Conservation (phyloP, 2,888 invertebrate species). For the Eristalinus sepulchralis region DNA sequence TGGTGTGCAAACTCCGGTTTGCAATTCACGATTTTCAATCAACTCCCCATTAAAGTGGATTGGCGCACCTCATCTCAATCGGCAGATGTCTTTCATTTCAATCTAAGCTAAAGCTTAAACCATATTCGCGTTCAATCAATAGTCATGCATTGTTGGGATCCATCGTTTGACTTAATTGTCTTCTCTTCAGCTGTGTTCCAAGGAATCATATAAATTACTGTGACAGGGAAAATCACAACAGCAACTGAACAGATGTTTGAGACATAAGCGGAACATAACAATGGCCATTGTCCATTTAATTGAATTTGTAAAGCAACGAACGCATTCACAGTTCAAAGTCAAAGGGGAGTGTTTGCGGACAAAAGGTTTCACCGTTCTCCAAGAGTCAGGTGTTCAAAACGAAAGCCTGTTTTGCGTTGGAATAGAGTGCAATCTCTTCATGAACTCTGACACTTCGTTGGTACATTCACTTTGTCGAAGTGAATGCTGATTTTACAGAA, state of each 20-base stretch:
- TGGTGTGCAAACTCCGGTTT: slow-evolving; percentile 36
- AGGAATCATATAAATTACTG: background rate
- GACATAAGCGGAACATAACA: background rate
- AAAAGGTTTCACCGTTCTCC: background rate
- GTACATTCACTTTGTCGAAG: background rate
- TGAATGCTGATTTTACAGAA: background rate
- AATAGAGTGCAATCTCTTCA: background rate
- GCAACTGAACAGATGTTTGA: background rate
- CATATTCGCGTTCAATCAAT: background rate
- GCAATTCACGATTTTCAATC: slow-evolving; percentile 29
- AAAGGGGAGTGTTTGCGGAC: background rate
- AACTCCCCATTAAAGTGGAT: background rate
- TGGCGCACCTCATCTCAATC: too few species aligned
- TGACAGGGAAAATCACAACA: background rate
- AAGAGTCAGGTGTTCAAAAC: background rate
- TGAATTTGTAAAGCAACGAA: background rate
- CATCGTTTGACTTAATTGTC: background rate
- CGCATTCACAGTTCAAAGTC: background rate
- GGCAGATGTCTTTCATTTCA: background rate
- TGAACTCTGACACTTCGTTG: background rate
- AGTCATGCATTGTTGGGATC: background rate
- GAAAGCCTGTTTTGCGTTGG: background rate
- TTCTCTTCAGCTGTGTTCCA: background rate
- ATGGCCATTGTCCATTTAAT: slow-evolving; percentile 4
- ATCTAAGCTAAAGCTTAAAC: background rate